These are phyloP conservation scores for Dynastes grantii DNA, from an alignment of 2,888 invertebrate genomes.

Conservation along the genomic window DNA sequence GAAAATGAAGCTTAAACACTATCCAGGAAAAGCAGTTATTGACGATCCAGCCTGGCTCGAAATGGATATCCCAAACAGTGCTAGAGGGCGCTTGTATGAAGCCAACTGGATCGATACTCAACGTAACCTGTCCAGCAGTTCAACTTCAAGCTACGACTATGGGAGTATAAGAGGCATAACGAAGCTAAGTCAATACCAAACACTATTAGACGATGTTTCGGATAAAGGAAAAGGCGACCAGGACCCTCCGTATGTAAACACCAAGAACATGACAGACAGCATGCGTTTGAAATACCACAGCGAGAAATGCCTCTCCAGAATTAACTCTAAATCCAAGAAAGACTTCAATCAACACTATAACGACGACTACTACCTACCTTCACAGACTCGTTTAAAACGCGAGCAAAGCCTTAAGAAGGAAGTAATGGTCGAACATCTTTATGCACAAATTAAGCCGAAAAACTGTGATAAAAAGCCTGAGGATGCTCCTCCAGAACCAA, in stretches of 20 bases:
- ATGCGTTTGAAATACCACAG: constrained; percentile 67
- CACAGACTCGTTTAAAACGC: constrained; percentile 55
- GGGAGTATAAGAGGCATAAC: constrained; percentile 45
- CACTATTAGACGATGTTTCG: constrained; percentile 62
- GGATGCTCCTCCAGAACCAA: constrained; percentile 62
- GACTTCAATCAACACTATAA: constrained; percentile 58
- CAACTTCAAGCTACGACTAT: constrained; percentile 61
- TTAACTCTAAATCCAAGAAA: constrained; percentile 63
- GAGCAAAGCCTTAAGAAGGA: constrained; percentile 55
- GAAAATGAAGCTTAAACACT: constrained; percentile 86
- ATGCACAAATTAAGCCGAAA: constrained; percentile 47
- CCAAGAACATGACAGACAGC: constrained; percentile 57
- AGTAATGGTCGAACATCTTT: constrained; percentile 44
- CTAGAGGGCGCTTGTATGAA: constrained; percentile 83
- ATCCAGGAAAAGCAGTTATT: constrained; percentile 86
- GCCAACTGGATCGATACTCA: constrained; percentile 89
- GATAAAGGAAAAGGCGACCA: constrained; percentile 31
- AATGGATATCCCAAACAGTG: constrained; percentile 81
- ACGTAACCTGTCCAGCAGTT: constrained; percentile 71
- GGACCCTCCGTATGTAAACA: constrained; percentile 41
- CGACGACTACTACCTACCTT: constrained; percentile 62
- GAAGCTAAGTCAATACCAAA: constrained; percentile 63
- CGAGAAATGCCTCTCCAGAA: constrained; percentile 66
- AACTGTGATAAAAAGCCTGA: constrained; percentile 40
- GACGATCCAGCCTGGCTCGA: constrained; percentile 75